Evolutionary conservation across 2,113 vertebrate species (phyloP), one percentile per base, ranked within the genome.

Genomic region (Noturus placidus): DNA sequence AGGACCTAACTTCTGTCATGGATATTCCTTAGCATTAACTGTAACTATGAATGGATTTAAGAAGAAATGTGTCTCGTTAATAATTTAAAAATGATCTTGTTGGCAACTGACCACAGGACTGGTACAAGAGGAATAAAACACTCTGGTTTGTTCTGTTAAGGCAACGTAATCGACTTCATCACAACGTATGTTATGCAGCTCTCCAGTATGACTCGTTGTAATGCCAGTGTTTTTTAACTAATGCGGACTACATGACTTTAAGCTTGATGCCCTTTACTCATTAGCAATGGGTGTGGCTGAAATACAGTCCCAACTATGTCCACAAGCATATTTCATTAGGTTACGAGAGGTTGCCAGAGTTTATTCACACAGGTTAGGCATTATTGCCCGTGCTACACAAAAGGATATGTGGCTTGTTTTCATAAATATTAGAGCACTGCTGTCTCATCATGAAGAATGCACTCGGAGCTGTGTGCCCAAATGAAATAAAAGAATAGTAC

Each of bases 401-500:
- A 78, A 63, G 25, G 5, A 35, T 6, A 6, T 30, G 20, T 67
- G n/a, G 2, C 42, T 79, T 30, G 30, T 35, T 38, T 80, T 59
- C 38, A 17, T 54, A 17, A 25, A 25, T 52, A 46, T 5, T 9
- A 57, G 7, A 15, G 35, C 38, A 1, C 30, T 42, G 54, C 6
- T 7, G 54, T n/a, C 19, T 57, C 30, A 22, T 59, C 19, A 11
- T 78, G 61, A 5, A 82, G 30, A 54, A 59, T 35, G 14, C 19
- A 20, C 7, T 25, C 8, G 46, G 9, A 85, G 27, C 78, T 35
- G 42, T 15, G 72, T 76, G 59, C 13, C 85, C 57, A 56, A 87
- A 87, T 87, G 27, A 76, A 27, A 78, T 27, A 11, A 85, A 87
- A 87, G n/a, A 0, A 87, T 89, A 84, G 65, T 81, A 46, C 52